These are phyloP conservation scores for Amphilophus citrinellus DNA, from an alignment of 2,113 vertebrate species.

Conservation along the genomic window DNA sequence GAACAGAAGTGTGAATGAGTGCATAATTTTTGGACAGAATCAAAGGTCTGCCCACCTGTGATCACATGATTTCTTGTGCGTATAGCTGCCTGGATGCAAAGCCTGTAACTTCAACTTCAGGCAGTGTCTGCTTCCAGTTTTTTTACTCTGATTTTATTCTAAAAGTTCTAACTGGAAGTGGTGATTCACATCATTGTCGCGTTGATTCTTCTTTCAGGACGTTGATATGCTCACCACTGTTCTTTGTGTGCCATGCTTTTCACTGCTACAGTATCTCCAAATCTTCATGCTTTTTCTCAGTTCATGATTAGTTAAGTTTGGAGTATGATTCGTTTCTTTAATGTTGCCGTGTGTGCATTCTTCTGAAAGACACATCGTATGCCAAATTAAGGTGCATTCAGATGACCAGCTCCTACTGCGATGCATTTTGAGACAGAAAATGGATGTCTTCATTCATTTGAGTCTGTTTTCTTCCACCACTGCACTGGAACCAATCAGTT, in stretches of 20 bases:
- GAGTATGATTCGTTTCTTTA: neutral
- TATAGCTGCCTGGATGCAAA: neutral
- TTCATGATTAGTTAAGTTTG: neutral
- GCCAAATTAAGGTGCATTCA: neutral
- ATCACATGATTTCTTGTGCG: neutral
- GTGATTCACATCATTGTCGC: neutral
- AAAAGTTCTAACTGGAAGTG: neutral
- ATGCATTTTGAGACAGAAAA: neutral
- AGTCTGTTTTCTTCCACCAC: neutral
- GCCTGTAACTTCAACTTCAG: neutral
- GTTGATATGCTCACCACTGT: neutral
- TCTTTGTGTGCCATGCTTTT: neutral
- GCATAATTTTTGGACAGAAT: neutral
- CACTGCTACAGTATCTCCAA: neutral
- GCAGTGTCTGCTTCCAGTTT: neutral
- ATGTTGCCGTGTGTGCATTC: neutral
- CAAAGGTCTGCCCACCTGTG: neutral
- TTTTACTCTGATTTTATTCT: neutral
- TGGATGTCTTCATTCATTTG: neutral
- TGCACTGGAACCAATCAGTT: slow-evolving; percentile 10
- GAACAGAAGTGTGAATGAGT: neutral
- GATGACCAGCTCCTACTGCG: neutral
- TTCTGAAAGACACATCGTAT: neutral
- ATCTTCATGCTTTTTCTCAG: neutral
- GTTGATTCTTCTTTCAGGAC: neutral